Percentiles rank a stretch among this genome's conserved stretches.
Evolutionary conservation across 2,888 invertebrate genomes (phyloP).

Genomic region (Pinctada fucata): DNA sequence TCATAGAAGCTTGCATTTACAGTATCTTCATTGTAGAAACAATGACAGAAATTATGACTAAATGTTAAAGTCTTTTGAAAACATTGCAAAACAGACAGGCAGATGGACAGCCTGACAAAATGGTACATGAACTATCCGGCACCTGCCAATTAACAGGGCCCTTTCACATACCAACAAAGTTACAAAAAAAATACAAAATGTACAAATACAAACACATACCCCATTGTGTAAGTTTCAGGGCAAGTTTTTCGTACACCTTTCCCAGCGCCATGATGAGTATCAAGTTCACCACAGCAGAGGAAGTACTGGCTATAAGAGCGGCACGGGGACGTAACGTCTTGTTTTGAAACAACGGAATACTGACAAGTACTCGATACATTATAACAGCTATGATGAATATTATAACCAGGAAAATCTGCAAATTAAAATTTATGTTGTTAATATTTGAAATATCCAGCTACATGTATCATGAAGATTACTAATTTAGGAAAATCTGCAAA

Average conservation of each 20-base stretch:
- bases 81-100: too few relatives aligned
- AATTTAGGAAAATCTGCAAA: too few relatives aligned
- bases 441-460: not conserved
- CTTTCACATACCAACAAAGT: too few relatives aligned
- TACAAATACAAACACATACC: conserved; percentile 72
- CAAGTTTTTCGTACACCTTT: conserved; percentile 80
- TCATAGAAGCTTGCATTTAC: too few relatives aligned
- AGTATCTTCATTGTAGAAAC: too few relatives aligned
- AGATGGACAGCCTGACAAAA: too few relatives aligned
- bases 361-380: conserved; percentile 80
- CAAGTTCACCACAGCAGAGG: conserved; percentile 80
- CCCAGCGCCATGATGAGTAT: conserved; percentile 80
- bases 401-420: conserved; percentile 79
- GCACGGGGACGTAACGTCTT: conserved; percentile 76
- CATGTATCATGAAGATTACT: not conserved
- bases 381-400: conserved; percentile 81
- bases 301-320: conserved; percentile 78
- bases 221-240: conserved; percentile 80
- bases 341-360: conserved; percentile 80
- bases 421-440: conserved; percentile 30
- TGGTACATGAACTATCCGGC: too few relatives aligned
- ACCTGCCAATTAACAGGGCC: too few relatives aligned
- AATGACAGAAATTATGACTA: too few relatives aligned
- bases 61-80: too few relatives aligned
- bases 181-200: too few relatives aligned